Evolutionary conservation across 2,113 vertebrate species (phyloP), one percentile per base, ranked within the genome.

Genomic region (Tragelaphus buxtoni): DNA sequence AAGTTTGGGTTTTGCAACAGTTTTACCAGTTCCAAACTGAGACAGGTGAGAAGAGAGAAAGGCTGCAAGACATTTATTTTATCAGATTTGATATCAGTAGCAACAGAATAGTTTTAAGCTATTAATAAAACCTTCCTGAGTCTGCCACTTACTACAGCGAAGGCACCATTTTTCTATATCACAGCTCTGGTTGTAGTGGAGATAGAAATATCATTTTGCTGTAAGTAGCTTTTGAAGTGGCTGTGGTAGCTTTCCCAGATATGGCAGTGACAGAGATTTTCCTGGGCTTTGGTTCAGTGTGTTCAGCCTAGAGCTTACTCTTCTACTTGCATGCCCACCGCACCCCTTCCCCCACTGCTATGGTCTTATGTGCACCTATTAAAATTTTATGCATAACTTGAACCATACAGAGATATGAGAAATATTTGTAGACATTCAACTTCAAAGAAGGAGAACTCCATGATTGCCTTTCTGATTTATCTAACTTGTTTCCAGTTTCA

Each of bases 341-440:
- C 49, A 45, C 32, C 28, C 2, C 28, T 39, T 20, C 6, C 30
- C 5, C 26, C 0, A 1, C 3, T 35, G 1, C 17, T n/a, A 1
- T 24, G 7, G 30, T n/a, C 87, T 22, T 39, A 1, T 47, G 42
- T 39, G 10, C 5, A 65, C 14, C 24, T 14, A 39, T 53, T 42
- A 65, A 91, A 79, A 10, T 6, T 42, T 82, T 76, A 39, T 87
- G 22, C 39, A 26, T 69, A 65, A 77, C 61, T 32, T 81, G 17
- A 90, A 60, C 35, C 20, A 82, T 6, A 42, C 3, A 81, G 47
- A 87, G 6, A 30, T 39, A 47, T 63, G 77, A 88, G 24, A 83
- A 88, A 2, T 92, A 9, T 74, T 72, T 55, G 16, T 74, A 58
- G 11, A 35, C 6, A 61, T 26, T 80, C n/a, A 51, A 1, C 26